These are phyloP conservation scores for Anguilla rostrata DNA, from an alignment of 2,113 vertebrate genomes.

Conservation along the genomic window DNA sequence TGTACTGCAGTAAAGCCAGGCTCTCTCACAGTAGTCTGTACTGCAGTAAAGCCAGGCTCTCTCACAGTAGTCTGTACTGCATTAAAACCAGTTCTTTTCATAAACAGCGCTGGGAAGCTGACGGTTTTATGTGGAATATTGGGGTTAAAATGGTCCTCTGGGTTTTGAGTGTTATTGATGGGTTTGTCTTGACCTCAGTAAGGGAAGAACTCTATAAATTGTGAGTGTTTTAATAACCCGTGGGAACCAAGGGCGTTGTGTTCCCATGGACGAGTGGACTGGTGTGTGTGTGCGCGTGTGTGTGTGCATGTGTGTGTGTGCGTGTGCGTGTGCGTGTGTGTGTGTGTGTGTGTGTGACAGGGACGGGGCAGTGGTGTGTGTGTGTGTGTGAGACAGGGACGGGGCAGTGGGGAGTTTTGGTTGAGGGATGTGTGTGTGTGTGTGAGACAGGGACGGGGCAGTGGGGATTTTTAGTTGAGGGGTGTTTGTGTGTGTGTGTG, in stretches of 20 bases:
- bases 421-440: too few relatives aligned
- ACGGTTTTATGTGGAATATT: conserved; percentile 6
- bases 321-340: not conserved
- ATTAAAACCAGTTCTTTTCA: conserved; percentile 52
- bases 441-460: too few relatives aligned
- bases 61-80: not conserved
- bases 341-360: not conserved
- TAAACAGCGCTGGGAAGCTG: conserved; percentile 47
- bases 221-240: conserved; percentile 5
- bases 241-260: not conserved
- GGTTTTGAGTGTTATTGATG: not conserved
- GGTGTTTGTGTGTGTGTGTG: too few relatives aligned
- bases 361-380: too few relatives aligned
- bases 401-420: too few relatives aligned
- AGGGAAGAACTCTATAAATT: not conserved
- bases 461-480: too few relatives aligned
- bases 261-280: not conserved
- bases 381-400: too few relatives aligned
- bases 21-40: not conserved
- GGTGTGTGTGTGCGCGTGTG: not conserved
- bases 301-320: not conserved
- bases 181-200: not conserved
- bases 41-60: not conserved
- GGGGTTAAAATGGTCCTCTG: conserved; percentile 54
- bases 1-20: not conserved